A percentile compares a stretch with the other conserved stretches of the same genome.
These are phyloP conservation scores for Porites cylindrica DNA, from an alignment of 92 coral and sea anemone species.

Conservation along the genomic window DNA sequence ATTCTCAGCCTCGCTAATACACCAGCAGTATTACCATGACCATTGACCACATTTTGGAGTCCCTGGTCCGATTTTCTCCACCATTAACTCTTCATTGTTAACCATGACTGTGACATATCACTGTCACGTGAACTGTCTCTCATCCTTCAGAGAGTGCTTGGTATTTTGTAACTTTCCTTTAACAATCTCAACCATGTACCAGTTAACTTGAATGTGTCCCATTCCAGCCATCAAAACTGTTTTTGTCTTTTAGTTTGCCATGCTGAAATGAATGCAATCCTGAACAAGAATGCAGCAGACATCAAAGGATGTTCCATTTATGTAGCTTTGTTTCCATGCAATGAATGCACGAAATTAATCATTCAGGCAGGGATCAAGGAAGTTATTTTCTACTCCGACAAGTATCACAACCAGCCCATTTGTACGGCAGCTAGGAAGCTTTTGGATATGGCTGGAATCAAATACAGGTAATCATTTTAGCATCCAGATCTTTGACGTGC, in stretches of 20 bases:
- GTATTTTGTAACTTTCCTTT: too few relatives aligned
- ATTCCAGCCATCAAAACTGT: not conserved
- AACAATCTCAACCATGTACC: too few relatives aligned
- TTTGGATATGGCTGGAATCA: slow-evolving; percentile 86
- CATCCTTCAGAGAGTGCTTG: too few relatives aligned
- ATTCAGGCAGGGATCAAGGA: slow-evolving; percentile 93
- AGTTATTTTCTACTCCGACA: slow-evolving; percentile 90
- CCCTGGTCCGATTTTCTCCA: too few relatives aligned
- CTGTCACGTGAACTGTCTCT: too few relatives aligned
- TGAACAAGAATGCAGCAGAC: slow-evolving; percentile 94
- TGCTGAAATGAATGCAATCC: slow-evolving; percentile 99
- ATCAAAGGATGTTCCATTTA: slow-evolving; percentile 91
- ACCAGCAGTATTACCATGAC: too few relatives aligned
- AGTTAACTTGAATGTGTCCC: too few relatives aligned
- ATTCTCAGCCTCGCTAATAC: too few relatives aligned
- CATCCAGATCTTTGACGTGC: not conserved
- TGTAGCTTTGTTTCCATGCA: slow-evolving; percentile 97
- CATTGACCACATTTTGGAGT: too few relatives aligned
- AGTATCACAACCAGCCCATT: slow-evolving; percentile 86
- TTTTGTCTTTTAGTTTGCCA: slow-evolving; percentile 84
- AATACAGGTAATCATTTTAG: slow-evolving; percentile 66
- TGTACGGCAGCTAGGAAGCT: slow-evolving; percentile 92
- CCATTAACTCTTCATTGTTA: too few relatives aligned
- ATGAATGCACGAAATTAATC: slow-evolving; percentile 94
- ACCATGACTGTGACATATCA: too few relatives aligned